Percentiles rank a stretch among this genome's conserved stretches.
phyloP scores from a whole-genome alignment of 2,113 vertebrate species.

The Todiramphus chloris region DNA sequence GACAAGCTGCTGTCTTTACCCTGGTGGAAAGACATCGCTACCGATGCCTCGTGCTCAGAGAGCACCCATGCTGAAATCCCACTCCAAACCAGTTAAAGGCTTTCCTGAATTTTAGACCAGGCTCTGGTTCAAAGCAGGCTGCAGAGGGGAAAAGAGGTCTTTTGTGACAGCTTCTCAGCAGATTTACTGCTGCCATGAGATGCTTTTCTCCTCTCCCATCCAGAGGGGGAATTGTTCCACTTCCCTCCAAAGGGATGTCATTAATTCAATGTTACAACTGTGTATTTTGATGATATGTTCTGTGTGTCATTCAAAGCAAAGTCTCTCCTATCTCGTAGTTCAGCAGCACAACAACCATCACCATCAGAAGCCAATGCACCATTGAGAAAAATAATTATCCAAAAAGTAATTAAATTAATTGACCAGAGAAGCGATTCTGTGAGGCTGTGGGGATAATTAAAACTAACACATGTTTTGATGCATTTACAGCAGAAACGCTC shows the following conservation, averaged over 20 bases:
- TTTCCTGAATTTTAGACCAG: background rate
- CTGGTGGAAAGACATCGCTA: accelerated
- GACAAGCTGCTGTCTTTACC: background rate
- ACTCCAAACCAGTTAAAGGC: accelerated
- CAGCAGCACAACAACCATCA: background rate
- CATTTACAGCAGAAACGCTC: background rate
- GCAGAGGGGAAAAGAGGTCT: background rate
- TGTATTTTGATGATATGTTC: background rate
- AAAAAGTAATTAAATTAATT: slow-evolving; percentile 70
- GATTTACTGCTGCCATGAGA: background rate
- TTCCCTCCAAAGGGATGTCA: background rate
- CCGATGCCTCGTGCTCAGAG: accelerated
- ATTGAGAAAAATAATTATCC: slow-evolving; percentile 55
- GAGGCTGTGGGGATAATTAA: slow-evolving; percentile 48
- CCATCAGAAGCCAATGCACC: slow-evolving; percentile 14
- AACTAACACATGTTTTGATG: slow-evolving; percentile 44
- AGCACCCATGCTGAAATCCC: background rate
- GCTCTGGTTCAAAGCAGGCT: background rate
- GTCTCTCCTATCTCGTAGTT: background rate
- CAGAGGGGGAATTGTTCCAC: background rate
- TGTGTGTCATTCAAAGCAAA: background rate
- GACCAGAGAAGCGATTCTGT: slow-evolving; percentile 51
- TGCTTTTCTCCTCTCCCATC: background rate
- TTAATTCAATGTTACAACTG: slow-evolving; percentile 22
- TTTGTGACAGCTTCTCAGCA: background rate